Evolutionary conservation across 1,140 invertebrate species (phyloP).

Genomic region (Vanessa atalanta): DNA sequence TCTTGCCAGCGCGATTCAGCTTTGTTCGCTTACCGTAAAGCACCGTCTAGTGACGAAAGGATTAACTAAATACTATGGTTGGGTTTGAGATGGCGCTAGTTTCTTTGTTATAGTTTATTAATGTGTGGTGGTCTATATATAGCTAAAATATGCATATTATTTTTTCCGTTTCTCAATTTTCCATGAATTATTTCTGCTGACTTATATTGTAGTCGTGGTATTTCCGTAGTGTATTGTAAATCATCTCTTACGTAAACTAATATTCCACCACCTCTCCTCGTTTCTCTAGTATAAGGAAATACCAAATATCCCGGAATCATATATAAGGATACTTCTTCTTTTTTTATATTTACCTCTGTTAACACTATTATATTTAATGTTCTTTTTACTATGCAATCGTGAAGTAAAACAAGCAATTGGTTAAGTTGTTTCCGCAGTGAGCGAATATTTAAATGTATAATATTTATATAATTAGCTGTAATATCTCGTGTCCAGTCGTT

Average conservation of each 20-base stretch:
- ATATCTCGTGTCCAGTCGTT: too few relatives aligned
- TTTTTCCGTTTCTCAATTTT: conserved; percentile 4
- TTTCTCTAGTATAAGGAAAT: conserved; percentile 2
- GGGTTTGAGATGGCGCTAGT: too few relatives aligned
- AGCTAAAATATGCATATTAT: neutral
- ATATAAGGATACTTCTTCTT: conserved; percentile 5
- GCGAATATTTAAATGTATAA: conserved; percentile 2
- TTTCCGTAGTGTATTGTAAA: conserved; percentile 1
- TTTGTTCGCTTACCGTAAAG: too few relatives aligned
- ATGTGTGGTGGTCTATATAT: neutral
- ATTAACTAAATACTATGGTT: too few relatives aligned
- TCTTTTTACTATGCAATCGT: neutral
- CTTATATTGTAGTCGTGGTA: neutral
- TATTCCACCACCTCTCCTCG: neutral
- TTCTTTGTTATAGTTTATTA: neutral
- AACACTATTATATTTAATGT: conserved; percentile 4
- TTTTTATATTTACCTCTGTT: conserved; percentile 1
- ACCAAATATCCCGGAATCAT: conserved; percentile 1
- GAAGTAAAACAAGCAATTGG: neutral
- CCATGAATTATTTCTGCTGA: conserved; percentile 1
- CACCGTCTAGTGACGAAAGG: too few relatives aligned
- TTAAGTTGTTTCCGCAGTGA: neutral
- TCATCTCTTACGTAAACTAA: conserved; percentile 2
- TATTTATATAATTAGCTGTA: neutral
- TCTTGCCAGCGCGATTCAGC: too few relatives aligned